Evolutionary conservation across 2,888 invertebrate genomes (phyloP), one percentile per base, ranked within the genome.

Genomic region (Metalampra italica): DNA sequence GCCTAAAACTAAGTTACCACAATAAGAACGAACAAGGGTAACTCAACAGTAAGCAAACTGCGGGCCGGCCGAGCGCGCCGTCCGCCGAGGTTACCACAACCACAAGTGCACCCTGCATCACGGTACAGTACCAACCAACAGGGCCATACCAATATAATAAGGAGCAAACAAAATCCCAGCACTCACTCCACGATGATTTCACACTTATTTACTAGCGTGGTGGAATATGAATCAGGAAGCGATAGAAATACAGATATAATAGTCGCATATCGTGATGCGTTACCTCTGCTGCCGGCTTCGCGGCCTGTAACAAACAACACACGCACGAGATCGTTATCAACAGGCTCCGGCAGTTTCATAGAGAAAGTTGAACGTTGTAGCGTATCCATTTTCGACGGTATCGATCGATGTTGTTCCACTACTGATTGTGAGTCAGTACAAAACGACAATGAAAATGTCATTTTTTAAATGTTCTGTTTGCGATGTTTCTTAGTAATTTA

Each of bases 261-360:
- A 74, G 68, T 75, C 71, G 71, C 71, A 66, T 71, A 75, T 74
- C 65, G 75, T 62, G 74, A 56, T 59, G 86, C 13, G 82, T 91
- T 91, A 92, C 92, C 92, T 92, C 92, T 75, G 91, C 91, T 85
- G 92, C 91, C 89, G 92, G 92, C 90, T 92, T 92, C 90, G 91
- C 91, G 90, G 92, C 92, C 92, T 92, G 92, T 75, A 92, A 92
- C n/a, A n/a, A n/a, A 22, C 91, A 92, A 90, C 89, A 91, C 77
- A 84, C 73, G 74, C 68, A 80, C 71, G 62, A n/a, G n/a, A n/a
- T n/a, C n/a, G n/a, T n/a, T n/a, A n/a, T n/a, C n/a, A n/a, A n/a
- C n/a, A n/a, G n/a, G n/a, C n/a, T n/a, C n/a, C n/a, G n/a, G n/a
- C n/a, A n/a, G n/a, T n/a, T n/a, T n/a, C n/a, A n/a, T n/a, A n/a